Percentiles rank a stretch among this genome's conserved stretches.
Conservation (phyloP, 1,140 invertebrate genomes). For the Drosophila eugracilis region DNA sequence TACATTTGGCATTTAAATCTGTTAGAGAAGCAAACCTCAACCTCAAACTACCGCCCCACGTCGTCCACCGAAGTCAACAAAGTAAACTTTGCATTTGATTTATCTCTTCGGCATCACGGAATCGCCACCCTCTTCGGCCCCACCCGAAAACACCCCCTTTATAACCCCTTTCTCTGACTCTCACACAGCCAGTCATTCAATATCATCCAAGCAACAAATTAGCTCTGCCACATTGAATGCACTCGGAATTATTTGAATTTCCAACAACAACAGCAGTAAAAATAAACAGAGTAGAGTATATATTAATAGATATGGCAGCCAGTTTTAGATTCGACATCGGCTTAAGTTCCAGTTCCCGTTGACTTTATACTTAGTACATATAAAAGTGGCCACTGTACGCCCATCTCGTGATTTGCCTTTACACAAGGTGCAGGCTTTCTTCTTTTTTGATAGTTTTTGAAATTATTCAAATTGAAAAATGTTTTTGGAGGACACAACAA, state of each 20-base stretch:
- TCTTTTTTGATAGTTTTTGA: too few relatives aligned
- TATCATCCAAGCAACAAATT: conserved; percentile 56
- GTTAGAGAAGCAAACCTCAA: conserved; percentile 32
- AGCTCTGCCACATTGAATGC: conserved; percentile 21
- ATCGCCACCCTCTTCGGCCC: neutral
- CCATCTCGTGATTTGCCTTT: conserved; percentile 25
- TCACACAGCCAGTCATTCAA: conserved; percentile 41
- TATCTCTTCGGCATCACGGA: conserved; percentile 35
- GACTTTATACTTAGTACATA: conserved; percentile 10
- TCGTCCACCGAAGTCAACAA: conserved; percentile 63
- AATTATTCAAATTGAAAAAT: neutral
- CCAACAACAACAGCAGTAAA: conserved; percentile 3
- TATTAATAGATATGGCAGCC: conserved; percentile 26
- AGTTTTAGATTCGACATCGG: conserved; percentile 11
- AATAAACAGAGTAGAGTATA: neutral
- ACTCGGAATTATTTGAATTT: conserved; percentile 29
- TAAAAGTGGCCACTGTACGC: conserved; percentile 13
- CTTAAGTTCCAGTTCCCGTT: conserved; percentile 27
- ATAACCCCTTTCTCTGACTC: neutral
- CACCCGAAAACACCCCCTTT: neutral
- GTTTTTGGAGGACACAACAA: accelerated
- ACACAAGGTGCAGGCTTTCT: conserved; percentile 16
- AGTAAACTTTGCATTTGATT: conserved; percentile 71
- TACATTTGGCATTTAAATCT: conserved; percentile 52
- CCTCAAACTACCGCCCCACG: conserved; percentile 12